Percentiles rank a stretch among this genome's conserved stretches.
Evolutionary conservation across 2,888 invertebrate species (phyloP).

Genomic region (Cordylochernes scorpioides): DNA sequence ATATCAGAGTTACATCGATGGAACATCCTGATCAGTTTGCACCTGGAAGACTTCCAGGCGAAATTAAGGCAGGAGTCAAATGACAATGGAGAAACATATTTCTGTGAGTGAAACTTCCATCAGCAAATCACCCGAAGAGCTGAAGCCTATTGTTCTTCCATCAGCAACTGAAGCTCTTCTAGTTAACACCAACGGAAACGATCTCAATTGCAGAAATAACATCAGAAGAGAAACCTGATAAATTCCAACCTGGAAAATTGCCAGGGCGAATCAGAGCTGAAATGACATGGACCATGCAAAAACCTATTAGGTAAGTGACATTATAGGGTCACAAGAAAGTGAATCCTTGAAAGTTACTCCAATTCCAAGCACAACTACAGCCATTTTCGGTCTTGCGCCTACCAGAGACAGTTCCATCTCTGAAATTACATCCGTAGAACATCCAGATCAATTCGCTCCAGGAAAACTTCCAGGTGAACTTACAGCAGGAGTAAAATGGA

Average conservation of each 20-base stretch:
- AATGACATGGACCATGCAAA: slow-evolving; percentile 9
- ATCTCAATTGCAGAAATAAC: slow-evolving; percentile 8
- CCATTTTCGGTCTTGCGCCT: slow-evolving; percentile 6
- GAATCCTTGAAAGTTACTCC: slow-evolving; percentile 4
- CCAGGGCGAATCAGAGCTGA: slow-evolving; percentile 20
- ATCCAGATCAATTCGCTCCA: slow-evolving; percentile 9
- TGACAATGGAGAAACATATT: slow-evolving; percentile 5
- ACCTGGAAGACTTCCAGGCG: slow-evolving; percentile 6
- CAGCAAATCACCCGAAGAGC: slow-evolving; percentile 5
- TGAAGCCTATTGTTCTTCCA: slow-evolving; percentile 29
- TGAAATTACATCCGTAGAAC: slow-evolving; percentile 7
- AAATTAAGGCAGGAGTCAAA: slow-evolving; percentile 7
- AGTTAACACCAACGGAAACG: slow-evolving; percentile 8
- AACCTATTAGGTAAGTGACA: slow-evolving; percentile 10
- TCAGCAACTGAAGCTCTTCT: slow-evolving; percentile 21
- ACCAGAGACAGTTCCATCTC: slow-evolving; percentile 9
- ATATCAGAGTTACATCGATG: slow-evolving; percentile 6
- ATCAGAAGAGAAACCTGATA: slow-evolving; percentile 8
- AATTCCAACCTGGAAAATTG: slow-evolving; percentile 12
- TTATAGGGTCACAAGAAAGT: slow-evolving; percentile 4
- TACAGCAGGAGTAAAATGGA: slow-evolving; percentile 18
- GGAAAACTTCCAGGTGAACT: slow-evolving; percentile 27
- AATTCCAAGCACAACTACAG: slow-evolving; percentile 8
- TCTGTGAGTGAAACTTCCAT: slow-evolving; percentile 5
- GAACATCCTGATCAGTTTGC: no score